Percentiles rank a stretch among this genome's conserved stretches.
These are phyloP conservation scores for Holotrichia oblita DNA, from an alignment of 1,140 invertebrate genomes.

Conservation along the genomic window DNA sequence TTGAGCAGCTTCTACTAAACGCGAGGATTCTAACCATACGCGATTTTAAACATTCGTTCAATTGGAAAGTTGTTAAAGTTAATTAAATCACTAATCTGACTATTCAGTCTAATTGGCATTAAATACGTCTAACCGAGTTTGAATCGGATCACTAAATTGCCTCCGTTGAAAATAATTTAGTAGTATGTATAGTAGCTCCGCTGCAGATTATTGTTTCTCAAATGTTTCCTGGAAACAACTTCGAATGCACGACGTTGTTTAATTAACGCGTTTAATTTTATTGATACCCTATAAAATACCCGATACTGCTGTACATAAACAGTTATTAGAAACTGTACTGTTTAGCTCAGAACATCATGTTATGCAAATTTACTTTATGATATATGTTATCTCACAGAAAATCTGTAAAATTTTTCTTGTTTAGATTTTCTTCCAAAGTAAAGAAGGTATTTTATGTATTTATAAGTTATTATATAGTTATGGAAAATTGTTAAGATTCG, in stretches of 20 bases:
- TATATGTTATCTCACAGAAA: no score
- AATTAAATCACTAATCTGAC: constrained; percentile 14
- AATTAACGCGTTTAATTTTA: constrained; percentile 9
- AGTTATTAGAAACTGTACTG: no score
- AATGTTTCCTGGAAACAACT: background rate
- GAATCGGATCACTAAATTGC: constrained; percentile 2
- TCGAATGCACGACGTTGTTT: background rate
- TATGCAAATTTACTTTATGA: no score
- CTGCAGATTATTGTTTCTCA: background rate
- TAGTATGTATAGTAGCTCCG: background rate
- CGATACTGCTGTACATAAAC: background rate
- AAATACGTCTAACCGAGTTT: constrained; percentile 1
- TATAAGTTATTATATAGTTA: no score
- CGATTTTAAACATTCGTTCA: background rate
- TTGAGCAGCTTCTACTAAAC: no score
- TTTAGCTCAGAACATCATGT: no score
- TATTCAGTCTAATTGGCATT: constrained; percentile 13
- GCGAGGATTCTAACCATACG: background rate
- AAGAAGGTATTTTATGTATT: no score
- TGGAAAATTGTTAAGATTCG: no score
- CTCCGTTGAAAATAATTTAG: background rate
- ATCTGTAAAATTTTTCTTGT: no score
- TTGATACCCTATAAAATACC: constrained; percentile 2
- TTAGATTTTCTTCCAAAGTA: no score
- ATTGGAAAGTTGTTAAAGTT: constrained; percentile 3